phyloP scores from a whole-genome alignment of 2,113 vertebrate genomes.

The Cryptomyrus ogoouensis region DNA sequence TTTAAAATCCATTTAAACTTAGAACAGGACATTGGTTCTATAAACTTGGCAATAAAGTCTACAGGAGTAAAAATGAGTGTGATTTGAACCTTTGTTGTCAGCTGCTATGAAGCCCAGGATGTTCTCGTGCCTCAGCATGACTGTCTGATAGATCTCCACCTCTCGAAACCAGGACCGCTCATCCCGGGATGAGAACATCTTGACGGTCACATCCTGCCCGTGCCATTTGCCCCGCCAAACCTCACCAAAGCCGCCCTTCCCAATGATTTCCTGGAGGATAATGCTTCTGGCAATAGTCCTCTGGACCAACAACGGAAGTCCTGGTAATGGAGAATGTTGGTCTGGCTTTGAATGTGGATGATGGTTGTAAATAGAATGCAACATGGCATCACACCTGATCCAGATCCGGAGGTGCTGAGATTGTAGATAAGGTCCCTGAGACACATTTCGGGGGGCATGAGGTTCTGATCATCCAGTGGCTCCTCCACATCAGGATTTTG shows the following conservation, averaged over 20 bases:
- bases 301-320: conserved; percentile 88
- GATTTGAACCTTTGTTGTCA: conserved; percentile 84
- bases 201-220: conserved; percentile 92
- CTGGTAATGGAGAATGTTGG: conserved; percentile 45
- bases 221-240: conserved; percentile 94
- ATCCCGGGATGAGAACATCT: conserved; percentile 94
- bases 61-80: background rate
- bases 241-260: conserved; percentile 89
- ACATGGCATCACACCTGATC: conserved; percentile 73
- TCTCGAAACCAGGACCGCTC: conserved; percentile 96
- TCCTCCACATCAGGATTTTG: conserved; percentile 74
- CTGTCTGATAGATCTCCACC: conserved; percentile 94
- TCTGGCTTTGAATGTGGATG: background rate
- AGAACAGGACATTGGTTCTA: background rate
- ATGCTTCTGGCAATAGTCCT: conserved; percentile 92
- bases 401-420: conserved; percentile 86
- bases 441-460: conserved; percentile 70
- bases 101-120: conserved; percentile 96
- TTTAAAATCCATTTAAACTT: background rate
- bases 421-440: conserved; percentile 87
- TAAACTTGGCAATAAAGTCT: background rate
- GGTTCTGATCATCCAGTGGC: conserved; percentile 67
- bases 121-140: conserved; percentile 93
- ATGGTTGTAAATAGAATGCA: background rate
- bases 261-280: conserved; percentile 86